Evolutionary conservation across 2,797 vertebrate species (phyloP).

Genomic region (Mycteria americana): DNA sequence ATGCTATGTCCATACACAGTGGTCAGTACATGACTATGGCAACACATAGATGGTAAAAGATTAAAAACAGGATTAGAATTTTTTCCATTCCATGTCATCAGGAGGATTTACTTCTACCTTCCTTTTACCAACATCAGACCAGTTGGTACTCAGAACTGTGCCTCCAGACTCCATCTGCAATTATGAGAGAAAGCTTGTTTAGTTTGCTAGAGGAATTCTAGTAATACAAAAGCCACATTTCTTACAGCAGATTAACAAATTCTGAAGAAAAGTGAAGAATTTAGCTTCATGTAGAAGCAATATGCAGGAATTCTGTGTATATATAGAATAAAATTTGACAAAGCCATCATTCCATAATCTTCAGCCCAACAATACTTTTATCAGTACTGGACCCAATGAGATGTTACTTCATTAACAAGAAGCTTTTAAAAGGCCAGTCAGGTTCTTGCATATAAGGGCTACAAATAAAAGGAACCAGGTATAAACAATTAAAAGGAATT

Average conservation of each 20-base stretch:
- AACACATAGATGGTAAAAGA: constrained; percentile 47
- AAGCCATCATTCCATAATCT: not conserved
- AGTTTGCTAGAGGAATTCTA: not conserved
- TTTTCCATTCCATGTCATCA: constrained; percentile 92
- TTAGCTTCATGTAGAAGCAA: not conserved
- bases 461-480: not conserved
- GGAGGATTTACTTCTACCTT: constrained; percentile 94
- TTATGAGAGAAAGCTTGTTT: constrained; percentile 39
- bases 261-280: not conserved
- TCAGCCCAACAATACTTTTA: not conserved
- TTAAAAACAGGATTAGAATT: constrained; percentile 79
- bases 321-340: not conserved
- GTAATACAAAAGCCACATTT: not conserved
- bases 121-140: constrained; percentile 91
- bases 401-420: not conserved
- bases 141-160: constrained; percentile 98
- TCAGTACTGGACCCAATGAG: not conserved
- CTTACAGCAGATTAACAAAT: not conserved
- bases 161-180: constrained; percentile 97
- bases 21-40: constrained; percentile 63
- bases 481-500: not conserved
- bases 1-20: constrained; percentile 65
- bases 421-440: not conserved
- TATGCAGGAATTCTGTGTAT: not conserved
- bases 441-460: not conserved